Conservation (phyloP, 2,113 vertebrate genomes). For the Acrocephalus kingi region DNA sequence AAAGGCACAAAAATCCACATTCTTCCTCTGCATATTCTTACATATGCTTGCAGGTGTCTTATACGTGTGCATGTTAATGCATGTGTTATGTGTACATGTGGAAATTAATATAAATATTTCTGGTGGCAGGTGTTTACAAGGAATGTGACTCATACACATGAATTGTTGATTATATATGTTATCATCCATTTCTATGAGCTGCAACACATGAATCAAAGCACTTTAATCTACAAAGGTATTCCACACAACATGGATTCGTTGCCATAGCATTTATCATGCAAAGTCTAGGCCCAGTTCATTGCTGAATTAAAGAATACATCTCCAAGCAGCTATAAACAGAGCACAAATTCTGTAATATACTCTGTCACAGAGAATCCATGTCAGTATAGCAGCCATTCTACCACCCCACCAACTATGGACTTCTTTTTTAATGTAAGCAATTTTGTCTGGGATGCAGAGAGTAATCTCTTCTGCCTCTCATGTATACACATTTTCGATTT, state of each 20-base stretch:
- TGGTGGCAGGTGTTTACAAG: neutral
- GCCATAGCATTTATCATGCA: constrained; percentile 42
- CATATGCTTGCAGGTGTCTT: constrained; percentile 16
- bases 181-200: constrained; percentile 2
- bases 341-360: neutral
- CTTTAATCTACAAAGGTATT: constrained; percentile 42
- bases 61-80: neutral
- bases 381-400: neutral
- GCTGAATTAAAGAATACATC: constrained; percentile 21
- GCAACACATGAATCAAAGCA: constrained; percentile 31
- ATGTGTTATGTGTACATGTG: neutral
- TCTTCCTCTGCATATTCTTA: constrained; percentile 15
- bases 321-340: neutral
- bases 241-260: neutral
- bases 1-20: constrained; percentile 26
- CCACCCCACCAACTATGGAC: neutral
- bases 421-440: neutral
- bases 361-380: neutral
- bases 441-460: neutral
- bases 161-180: neutral
- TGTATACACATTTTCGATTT: neutral
- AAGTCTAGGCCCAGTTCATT: neutral
- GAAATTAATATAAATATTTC: constrained; percentile 1
- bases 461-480: neutral
- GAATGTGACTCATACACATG: neutral